Conservation (phyloP, 2,797 vertebrate species). For the Megaceryle alcyon region DNA sequence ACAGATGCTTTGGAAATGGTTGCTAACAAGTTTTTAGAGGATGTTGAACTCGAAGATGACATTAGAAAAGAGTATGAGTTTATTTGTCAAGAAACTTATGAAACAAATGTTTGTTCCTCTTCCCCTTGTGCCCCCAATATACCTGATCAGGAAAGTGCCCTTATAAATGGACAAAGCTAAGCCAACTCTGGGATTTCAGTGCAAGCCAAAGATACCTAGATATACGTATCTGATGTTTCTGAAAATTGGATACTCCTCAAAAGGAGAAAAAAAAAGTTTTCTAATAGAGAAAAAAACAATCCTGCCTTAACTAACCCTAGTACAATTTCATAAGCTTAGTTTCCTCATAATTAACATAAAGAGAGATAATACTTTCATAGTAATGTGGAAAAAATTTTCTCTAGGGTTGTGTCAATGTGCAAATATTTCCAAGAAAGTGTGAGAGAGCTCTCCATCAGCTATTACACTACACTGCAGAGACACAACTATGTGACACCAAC, state of each 20-base stretch:
- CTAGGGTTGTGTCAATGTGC: slow-evolving; percentile 92
- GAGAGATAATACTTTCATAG: not conserved
- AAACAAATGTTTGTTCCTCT: not conserved
- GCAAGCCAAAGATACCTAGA: not conserved
- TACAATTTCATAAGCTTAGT: not conserved
- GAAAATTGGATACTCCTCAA: not conserved
- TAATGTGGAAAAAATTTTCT: not conserved
- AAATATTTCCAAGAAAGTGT: slow-evolving; percentile 91
- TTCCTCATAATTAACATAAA: not conserved
- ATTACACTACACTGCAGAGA: slow-evolving; percentile 84
- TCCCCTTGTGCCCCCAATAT: accelerated
- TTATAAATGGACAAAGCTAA: not conserved
- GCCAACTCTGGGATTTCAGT: not conserved
- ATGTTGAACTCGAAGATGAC: slow-evolving; percentile 86
- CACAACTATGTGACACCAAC: slow-evolving; percentile 95
- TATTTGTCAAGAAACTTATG: not conserved
- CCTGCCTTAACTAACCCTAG: not conserved
- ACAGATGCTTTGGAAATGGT: slow-evolving; percentile 94
- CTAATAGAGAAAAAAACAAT: not conserved
- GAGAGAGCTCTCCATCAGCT: slow-evolving; percentile 83
- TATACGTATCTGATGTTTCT: not conserved
- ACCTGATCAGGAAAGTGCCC: not conserved
- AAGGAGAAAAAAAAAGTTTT: not conserved
- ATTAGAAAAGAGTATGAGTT: slow-evolving; percentile 83
- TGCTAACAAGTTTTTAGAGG: slow-evolving; percentile 91